Conservation (phyloP, 2,888 invertebrate genomes). For the Abrostola triplasia region DNA sequence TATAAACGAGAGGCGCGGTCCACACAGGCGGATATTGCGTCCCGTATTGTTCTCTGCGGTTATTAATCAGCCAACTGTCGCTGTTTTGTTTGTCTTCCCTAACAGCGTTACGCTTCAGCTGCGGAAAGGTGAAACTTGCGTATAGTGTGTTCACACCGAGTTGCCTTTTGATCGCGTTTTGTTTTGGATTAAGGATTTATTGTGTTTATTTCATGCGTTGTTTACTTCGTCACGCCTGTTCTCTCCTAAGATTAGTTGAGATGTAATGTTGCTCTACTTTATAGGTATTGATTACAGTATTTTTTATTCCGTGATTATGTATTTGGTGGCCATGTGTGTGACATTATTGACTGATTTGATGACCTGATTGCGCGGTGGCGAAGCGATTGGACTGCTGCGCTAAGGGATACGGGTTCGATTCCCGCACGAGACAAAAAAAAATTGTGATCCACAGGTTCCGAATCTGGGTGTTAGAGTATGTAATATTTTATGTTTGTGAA, state of each 20-base stretch:
- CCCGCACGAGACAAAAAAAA: too few species aligned
- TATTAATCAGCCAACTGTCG: constrained; percentile 67
- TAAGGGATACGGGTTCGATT: too few species aligned
- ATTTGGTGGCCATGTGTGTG: too few species aligned
- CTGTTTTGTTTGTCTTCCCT: constrained; percentile 58
- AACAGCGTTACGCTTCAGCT: constrained; percentile 58
- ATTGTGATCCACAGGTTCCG: too few species aligned
- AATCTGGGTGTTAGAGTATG: too few species aligned
- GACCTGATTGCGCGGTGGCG: too few species aligned
- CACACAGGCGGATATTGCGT: constrained; percentile 74
- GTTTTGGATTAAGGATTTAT: constrained; percentile 39
- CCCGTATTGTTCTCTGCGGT: constrained; percentile 70
- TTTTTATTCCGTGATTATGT: too few species aligned
- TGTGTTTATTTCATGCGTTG: constrained; percentile 33
- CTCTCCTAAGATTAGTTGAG: background rate
- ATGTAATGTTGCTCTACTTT: background rate
- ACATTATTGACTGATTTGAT: too few species aligned
- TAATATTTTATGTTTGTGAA: too few species aligned
- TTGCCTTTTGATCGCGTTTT: constrained; percentile 32
- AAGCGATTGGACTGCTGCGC: too few species aligned
- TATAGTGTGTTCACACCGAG: constrained; percentile 44
- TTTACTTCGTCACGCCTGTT: constrained; percentile 4
- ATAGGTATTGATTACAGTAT: background rate
- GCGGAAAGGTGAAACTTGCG: constrained; percentile 51
- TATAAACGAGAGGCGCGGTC: constrained; percentile 59